Evolutionary conservation across 1,140 invertebrate species (phyloP).

Genomic region (Sesamia nonagrioides): DNA sequence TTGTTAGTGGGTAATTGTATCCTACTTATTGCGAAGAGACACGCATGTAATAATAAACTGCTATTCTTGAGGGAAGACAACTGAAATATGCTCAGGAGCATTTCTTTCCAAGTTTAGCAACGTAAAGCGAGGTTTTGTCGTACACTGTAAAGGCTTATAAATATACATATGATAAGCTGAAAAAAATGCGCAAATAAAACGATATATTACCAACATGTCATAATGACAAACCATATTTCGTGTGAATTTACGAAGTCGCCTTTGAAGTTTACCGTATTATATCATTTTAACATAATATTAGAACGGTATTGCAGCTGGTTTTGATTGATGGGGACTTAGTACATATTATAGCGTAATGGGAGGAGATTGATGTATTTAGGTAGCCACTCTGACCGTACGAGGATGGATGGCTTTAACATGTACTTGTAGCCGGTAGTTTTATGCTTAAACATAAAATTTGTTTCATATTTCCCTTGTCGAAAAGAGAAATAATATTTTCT

Average conservation of each 20-base stretch:
- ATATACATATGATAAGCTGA: no score
- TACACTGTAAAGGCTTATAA: not conserved
- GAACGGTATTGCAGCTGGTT: constrained; percentile 63
- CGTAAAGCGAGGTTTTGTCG: not conserved
- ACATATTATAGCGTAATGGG: constrained; percentile 60
- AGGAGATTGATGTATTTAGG: constrained; percentile 58
- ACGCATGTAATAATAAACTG: not conserved
- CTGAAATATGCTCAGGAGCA: not conserved
- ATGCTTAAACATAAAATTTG: not conserved
- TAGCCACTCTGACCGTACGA: constrained; percentile 43
- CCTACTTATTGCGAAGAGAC: constrained; percentile 9
- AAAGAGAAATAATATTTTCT: not conserved
- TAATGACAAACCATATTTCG: not conserved
- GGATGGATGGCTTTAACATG: constrained; percentile 35
- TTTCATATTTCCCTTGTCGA: not conserved
- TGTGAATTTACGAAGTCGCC: not conserved
- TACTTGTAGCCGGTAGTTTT: constrained; percentile 5
- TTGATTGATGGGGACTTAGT: constrained; percentile 72
- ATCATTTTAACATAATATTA: constrained; percentile 46
- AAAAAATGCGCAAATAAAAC: no score
- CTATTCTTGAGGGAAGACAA: not conserved
- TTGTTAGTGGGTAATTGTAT: constrained; percentile 32
- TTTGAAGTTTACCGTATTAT: constrained; percentile 23
- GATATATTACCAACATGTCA: not conserved
- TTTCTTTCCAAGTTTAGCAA: not conserved